These are phyloP conservation scores for Amblyopsis rosae DNA, from an alignment of 2,113 vertebrate species.

Conservation along the genomic window DNA sequence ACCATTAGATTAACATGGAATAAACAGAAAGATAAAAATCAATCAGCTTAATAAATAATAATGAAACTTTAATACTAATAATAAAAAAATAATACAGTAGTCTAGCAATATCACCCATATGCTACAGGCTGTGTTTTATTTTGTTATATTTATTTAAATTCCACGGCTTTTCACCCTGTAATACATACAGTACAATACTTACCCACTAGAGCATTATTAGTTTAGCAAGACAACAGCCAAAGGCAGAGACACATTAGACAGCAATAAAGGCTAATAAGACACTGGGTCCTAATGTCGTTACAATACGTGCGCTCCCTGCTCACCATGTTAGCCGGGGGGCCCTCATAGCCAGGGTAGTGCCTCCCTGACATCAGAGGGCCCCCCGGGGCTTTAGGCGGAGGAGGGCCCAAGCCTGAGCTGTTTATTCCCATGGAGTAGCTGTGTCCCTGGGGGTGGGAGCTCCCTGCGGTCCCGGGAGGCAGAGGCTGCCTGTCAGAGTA, in stretches of 20 bases:
- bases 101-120: no score
- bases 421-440: conserved; percentile 75
- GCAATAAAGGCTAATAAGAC: background rate
- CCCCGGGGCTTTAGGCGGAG: conserved; percentile 66
- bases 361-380: conserved; percentile 53
- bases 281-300: background rate
- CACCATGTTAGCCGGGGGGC: conserved; percentile 70
- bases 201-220: no score
- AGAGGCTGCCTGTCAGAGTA: conserved; percentile 76
- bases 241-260: background rate
- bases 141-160: no score
- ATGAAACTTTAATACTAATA: no score
- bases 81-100: no score
- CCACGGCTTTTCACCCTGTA: no score
- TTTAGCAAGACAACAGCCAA: no score
- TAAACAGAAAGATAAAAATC: no score
- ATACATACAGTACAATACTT: no score
- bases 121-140: no score
- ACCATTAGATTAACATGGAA: no score
- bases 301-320: conserved; percentile 48
- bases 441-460: conserved; percentile 68
- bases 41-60: no score
- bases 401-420: conserved; percentile 65
- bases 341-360: conserved; percentile 66
- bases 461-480: conserved; percentile 65